Evolutionary conservation across 2,113 vertebrate species (phyloP).

Genomic region (Bombycilla garrulus): DNA sequence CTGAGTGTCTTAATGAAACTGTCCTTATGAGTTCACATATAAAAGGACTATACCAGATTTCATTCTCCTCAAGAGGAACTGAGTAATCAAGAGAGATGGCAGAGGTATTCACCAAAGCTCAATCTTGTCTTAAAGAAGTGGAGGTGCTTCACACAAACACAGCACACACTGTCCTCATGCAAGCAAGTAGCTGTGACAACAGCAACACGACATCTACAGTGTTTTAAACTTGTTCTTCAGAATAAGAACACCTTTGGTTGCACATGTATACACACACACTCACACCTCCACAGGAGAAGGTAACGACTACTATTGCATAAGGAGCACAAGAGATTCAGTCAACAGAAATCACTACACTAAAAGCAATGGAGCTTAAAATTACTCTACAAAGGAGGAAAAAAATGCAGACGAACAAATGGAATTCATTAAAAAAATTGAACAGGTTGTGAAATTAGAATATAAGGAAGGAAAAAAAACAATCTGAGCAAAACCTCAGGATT

Average conservation of each 20-base stretch:
- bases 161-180: neutral
- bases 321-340: neutral
- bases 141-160: neutral
- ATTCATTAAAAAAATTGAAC: neutral
- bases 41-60: neutral
- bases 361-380: neutral
- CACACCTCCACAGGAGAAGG: neutral
- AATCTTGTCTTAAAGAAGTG: neutral
- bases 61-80: neutral
- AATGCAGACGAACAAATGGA: neutral
- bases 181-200: neutral
- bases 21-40: neutral
- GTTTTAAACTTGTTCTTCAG: neutral
- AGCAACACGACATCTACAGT: neutral
- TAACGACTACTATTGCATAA: neutral
- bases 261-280: accelerated
- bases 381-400: neutral
- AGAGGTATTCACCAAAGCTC: neutral
- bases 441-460: neutral
- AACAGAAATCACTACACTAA: neutral
- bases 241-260: neutral
- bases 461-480: neutral
- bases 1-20: neutral
- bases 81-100: neutral
- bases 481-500: neutral